Percentiles rank a stretch among this genome's conserved stretches.
Evolutionary conservation across 2,113 vertebrate species (phyloP).

Genomic region (Probosciger aterrimus): DNA sequence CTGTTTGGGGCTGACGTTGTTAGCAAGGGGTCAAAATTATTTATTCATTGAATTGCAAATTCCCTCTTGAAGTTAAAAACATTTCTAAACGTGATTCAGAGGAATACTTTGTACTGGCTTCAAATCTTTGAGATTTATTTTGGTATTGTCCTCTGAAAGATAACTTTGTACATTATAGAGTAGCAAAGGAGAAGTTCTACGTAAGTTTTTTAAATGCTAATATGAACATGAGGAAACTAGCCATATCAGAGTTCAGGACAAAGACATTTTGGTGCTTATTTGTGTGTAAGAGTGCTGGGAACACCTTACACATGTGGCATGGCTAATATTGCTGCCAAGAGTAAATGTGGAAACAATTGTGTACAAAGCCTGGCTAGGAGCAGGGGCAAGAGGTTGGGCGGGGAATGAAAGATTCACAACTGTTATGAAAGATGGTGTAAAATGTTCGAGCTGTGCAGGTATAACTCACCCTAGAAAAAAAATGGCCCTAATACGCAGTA

Average conservation of each 20-base stretch:
- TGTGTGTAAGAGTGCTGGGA: background rate
- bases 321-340: background rate
- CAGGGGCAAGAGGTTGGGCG: background rate
- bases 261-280: background rate
- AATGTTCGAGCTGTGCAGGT: background rate
- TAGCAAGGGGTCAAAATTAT: background rate
- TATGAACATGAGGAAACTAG: background rate
- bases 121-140: background rate
- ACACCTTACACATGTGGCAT: background rate
- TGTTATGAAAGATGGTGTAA: background rate
- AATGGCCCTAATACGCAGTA: background rate
- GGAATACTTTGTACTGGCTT: background rate
- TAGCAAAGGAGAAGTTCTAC: background rate
- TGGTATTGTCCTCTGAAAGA: background rate
- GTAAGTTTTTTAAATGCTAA: background rate
- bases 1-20: background rate
- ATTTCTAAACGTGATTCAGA: background rate
- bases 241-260: background rate
- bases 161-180: background rate
- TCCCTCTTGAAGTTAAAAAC: background rate
- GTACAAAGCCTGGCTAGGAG: background rate
- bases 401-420: background rate
- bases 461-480: background rate
- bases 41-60: background rate
- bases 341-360: background rate